Conservation (phyloP, 1,140 invertebrate species). For the Chrysopa pallens region DNA sequence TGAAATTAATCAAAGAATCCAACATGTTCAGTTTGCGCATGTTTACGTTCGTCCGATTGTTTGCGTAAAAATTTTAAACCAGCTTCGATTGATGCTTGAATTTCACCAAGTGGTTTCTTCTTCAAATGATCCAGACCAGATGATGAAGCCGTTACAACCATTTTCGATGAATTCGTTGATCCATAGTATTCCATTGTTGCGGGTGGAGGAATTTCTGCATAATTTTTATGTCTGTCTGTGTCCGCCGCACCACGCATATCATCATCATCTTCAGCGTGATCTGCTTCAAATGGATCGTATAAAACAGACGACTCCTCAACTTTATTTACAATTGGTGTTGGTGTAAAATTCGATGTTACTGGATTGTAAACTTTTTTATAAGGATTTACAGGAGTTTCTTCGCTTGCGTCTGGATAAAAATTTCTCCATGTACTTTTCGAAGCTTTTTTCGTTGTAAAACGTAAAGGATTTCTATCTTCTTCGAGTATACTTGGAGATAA, state of each 20-base stretch:
- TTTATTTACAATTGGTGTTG: constrained; percentile 28
- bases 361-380: constrained; percentile 5
- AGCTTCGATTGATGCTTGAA: constrained; percentile 43
- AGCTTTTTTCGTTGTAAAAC: constrained; percentile 6
- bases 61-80: constrained; percentile 46
- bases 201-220: constrained; percentile 40
- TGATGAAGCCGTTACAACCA: neutral
- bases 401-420: no score
- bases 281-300: constrained; percentile 7
- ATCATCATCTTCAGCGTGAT: constrained; percentile 7
- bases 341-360: constrained; percentile 8
- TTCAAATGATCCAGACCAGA: constrained; percentile 2
- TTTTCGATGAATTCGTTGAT: constrained; percentile 22
- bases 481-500: neutral
- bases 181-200: constrained; percentile 41
- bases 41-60: constrained; percentile 30
- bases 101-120: constrained; percentile 20
- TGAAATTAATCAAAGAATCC: neutral
- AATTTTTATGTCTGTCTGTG: constrained; percentile 11
- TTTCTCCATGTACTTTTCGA: no score
- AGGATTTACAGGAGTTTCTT: constrained; percentile 5
- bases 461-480: neutral
- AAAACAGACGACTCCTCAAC: constrained; percentile 17
- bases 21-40: neutral
- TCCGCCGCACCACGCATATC: constrained; percentile 10